These are phyloP conservation scores for Chrysogorgia sp. DNA, from an alignment of 92 coral and sea anemone species.

Conservation along the genomic window DNA sequence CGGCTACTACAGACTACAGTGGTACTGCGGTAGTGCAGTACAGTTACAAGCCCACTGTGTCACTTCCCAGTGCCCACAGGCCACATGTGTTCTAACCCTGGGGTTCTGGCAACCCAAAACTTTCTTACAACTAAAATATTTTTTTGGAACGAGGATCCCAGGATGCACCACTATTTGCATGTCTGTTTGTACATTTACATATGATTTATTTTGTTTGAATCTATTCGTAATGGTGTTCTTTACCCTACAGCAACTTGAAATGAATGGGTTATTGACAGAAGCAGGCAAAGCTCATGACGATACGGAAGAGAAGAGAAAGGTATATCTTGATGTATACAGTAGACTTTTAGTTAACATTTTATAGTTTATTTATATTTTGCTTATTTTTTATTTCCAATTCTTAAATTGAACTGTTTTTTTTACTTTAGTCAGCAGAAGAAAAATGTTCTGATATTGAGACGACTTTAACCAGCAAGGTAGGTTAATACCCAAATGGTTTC, in stretches of 20 bases:
- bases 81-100: too few species aligned
- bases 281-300: conserved; percentile 65
- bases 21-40: too few species aligned
- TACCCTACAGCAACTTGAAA: conserved; percentile 65
- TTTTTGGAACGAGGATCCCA: too few species aligned
- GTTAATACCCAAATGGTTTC: background rate
- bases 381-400: background rate
- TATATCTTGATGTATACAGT: background rate
- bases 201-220: background rate
- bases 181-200: background rate
- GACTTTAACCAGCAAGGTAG: conserved; percentile 27
- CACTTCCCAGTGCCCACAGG: too few species aligned
- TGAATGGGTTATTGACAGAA: conserved; percentile 59
- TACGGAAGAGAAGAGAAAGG: conserved; percentile 63
- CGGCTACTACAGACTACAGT: too few species aligned
- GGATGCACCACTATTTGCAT: too few species aligned
- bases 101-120: too few species aligned
- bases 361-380: background rate
- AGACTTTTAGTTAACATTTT: background rate
- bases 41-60: too few species aligned
- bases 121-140: too few species aligned
- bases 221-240: too few species aligned
- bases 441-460: conserved; percentile 30
- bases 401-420: background rate
- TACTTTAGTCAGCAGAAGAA: conserved; percentile 38